phyloP scores from a whole-genome alignment of 2,113 vertebrate species.

The Nothocercus nigrocapillus region DNA sequence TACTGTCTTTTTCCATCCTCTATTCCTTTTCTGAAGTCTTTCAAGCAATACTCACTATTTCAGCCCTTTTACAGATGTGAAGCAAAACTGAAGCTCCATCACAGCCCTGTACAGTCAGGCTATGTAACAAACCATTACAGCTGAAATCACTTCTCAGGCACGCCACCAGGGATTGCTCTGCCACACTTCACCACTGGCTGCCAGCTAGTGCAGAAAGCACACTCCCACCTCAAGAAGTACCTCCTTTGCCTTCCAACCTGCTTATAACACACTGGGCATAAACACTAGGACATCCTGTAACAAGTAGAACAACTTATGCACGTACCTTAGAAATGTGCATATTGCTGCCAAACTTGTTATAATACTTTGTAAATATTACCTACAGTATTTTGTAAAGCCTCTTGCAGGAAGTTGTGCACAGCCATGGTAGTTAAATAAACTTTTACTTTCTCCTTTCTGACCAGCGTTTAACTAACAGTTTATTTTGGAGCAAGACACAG shows the following conservation, averaged over 20 bases:
- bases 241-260: not conserved
- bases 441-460: not conserved
- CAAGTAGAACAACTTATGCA: not conserved
- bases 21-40: not conserved
- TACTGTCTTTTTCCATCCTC: slow-evolving; percentile 15
- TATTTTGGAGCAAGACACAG: not conserved
- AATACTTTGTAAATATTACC: not conserved
- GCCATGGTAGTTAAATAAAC: not conserved
- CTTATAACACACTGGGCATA: not conserved
- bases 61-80: not conserved
- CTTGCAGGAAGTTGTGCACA: not conserved
- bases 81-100: not conserved
- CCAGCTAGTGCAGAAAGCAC: not conserved
- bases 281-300: not conserved
- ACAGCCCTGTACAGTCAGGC: not conserved
- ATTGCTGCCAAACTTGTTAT: accelerated
- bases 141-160: not conserved
- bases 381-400: not conserved
- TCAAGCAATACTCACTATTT: not conserved
- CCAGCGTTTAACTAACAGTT: not conserved
- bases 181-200: not conserved
- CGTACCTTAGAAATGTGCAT: not conserved
- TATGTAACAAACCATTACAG: not conserved
- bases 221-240: not conserved
- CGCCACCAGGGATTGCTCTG: accelerated